A percentile compares a stretch with the other conserved stretches of the same genome.
Evolutionary conservation across 2,888 invertebrate genomes (phyloP).

Genomic region (Pharmacophagus antenor): DNA sequence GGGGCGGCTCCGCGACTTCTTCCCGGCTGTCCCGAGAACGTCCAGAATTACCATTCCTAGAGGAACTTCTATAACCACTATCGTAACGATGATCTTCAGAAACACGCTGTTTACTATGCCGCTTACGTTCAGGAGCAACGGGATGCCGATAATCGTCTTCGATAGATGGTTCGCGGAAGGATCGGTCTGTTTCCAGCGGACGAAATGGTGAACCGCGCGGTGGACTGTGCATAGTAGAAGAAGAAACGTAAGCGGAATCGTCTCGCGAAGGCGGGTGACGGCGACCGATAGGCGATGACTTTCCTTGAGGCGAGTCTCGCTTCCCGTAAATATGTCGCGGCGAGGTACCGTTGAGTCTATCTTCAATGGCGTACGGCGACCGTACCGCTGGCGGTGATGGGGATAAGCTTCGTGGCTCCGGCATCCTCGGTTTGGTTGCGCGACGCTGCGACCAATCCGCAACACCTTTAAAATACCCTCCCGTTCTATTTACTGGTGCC

Average conservation of each 20-base stretch:
- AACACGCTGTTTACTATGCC: slow-evolving; percentile 78
- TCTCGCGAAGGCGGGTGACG: slow-evolving; percentile 77
- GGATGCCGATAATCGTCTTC: slow-evolving; percentile 79
- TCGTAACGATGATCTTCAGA: slow-evolving; percentile 78
- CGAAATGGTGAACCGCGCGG: slow-evolving; percentile 77
- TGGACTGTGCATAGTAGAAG: slow-evolving; percentile 80
- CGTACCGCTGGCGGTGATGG: slow-evolving; percentile 69
- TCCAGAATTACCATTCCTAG: slow-evolving; percentile 76
- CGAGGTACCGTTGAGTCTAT: slow-evolving; percentile 64
- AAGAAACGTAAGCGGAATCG: slow-evolving; percentile 80
- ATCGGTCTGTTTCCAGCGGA: slow-evolving; percentile 67
- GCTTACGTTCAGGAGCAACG: slow-evolving; percentile 84
- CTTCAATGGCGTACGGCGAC: slow-evolving; percentile 68
- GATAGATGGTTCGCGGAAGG: slow-evolving; percentile 75
- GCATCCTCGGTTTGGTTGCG: slow-evolving; percentile 75
- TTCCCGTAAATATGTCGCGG: slow-evolving; percentile 69
- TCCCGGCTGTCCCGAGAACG: slow-evolving; percentile 72
- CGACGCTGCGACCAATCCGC: slow-evolving; percentile 89
- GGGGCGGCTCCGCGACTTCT: slow-evolving; percentile 83
- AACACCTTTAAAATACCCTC: slow-evolving; percentile 86
- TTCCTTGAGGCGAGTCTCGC: slow-evolving; percentile 68
- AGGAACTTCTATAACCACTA: slow-evolving; percentile 80
- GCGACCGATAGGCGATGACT: slow-evolving; percentile 67
- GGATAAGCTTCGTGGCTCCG: slow-evolving; percentile 72
- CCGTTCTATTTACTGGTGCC: slow-evolving; percentile 66